Base-by-base conservation (phyloP, 2,888 invertebrate genomes). In the Cheilosia vulpina region DNA sequence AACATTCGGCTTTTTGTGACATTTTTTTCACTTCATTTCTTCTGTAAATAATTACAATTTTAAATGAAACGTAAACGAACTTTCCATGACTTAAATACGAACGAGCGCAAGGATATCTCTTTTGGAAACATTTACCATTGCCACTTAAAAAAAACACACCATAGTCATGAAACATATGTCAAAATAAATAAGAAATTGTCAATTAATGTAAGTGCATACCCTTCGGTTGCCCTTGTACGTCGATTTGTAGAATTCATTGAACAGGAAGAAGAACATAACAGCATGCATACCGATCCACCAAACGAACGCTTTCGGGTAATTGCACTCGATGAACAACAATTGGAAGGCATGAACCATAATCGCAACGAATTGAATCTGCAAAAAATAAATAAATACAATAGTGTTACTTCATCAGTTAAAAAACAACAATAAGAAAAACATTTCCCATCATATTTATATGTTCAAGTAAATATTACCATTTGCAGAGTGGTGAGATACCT, bases 201-300 rank as follows among this genome's bases (percentile, higher is more conserved):
- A 55, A 13, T 52, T 50, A 43, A 41, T 24, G 17, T 24, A 27
- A 27, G 27, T 27, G 90, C 92, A 89, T 88, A 90, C 91, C 90
- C 88, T 89, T 75, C 90, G 90, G 88, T 91, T 90, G 87, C 90
- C 92, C 89, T 89, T 92, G 93, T 97, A 97, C 19, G 95, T 95
- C 91, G 96, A 95, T 90, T 96, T 96, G 94, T 98, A 98, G 94
- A 98, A 98, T 92, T 98, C 96, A 90, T 96, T 96, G 94, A 98
- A 98, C 83, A 98, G 94, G 94, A 97, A 96, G 94, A 97, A 96
- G 95, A 98, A 98, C 95, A 98, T 96, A 88, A 98, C 95, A 1
- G 98, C 98, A 93, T 98, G 98, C 94, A 97, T 95, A 77, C 98
- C 98, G 91, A 98, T 98, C 97, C 97, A 98, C 97, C 97, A 97